Evolutionary conservation across 1,140 invertebrate species (phyloP).

Genomic region (Lasioglossum baleicum): DNA sequence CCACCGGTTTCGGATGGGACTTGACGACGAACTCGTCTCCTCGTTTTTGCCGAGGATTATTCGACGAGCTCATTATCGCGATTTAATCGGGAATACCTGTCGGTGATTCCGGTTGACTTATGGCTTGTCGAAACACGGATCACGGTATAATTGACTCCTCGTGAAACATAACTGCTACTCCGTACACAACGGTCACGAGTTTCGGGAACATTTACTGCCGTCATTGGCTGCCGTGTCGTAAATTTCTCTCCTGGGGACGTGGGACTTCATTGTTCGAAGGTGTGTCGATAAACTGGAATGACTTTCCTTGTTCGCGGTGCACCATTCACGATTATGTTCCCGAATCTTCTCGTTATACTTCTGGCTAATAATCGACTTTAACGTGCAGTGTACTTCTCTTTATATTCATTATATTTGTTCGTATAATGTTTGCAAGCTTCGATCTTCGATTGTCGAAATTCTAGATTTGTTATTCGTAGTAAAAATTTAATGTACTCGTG

Average conservation of each 20-base stretch:
- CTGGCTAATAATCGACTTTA: too few species aligned
- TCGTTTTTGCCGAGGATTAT: neutral
- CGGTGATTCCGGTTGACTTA: neutral
- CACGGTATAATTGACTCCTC: slow-evolving; percentile 8
- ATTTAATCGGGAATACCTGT: neutral
- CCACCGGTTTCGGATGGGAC: neutral
- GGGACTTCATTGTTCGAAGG: neutral
- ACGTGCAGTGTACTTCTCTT: too few species aligned
- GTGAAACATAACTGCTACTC: neutral
- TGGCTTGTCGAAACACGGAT: neutral
- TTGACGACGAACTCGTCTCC: neutral
- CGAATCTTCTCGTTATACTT: too few species aligned
- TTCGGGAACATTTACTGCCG: neutral
- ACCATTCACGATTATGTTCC: too few species aligned
- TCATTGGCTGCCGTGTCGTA: neutral
- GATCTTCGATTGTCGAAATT: too few species aligned
- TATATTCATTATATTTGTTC: too few species aligned
- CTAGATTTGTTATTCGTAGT: too few species aligned
- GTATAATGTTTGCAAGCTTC: too few species aligned
- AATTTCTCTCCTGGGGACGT: neutral
- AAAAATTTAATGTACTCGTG: too few species aligned
- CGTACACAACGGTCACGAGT: neutral
- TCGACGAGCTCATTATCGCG: neutral
- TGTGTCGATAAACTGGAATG: too few species aligned
- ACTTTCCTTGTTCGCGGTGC: too few species aligned